Base-by-base conservation (phyloP, 2,113 vertebrate species). In the Hemibagrus wyckioides region DNA sequence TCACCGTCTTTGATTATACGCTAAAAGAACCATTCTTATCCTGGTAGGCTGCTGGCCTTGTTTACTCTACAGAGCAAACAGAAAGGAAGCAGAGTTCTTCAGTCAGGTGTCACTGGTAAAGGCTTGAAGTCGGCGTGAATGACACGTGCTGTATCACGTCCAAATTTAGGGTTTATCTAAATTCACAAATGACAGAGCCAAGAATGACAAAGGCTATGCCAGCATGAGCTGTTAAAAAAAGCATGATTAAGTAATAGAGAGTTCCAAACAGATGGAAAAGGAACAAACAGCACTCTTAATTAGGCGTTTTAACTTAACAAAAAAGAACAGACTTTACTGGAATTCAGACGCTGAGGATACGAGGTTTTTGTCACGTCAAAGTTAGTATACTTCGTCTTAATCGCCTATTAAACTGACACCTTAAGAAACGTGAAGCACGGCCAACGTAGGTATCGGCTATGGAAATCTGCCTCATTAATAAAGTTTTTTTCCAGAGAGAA, bases 381-480 rank as follows among this genome's bases (percentile, higher is more conserved):
- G 17, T 56, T 10, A 80, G 50, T 41, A 36, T 36, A 59, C 54
- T 39, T 81, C 25, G 13, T 80, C 39, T 28, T 59, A 59, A 81
- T 59, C 11, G 36, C 33, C 23, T 36, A 4, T 41, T 33, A 80
- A 56, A 48, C 19, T 30, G 13, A 61, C 23, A 25, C 28, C n/a
- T 63, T 79, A 28, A 61, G 41, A 52, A 80, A 17, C 14, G 15
- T 63, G 39, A 50, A 79, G 15, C 33, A 48, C 19, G 44, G n/a
- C 33, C 25, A 77, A 85, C 33, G 25, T 65, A 65, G 57, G 57
- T 63, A 73, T 81, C 67, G 83, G 81, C 84, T 85, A 75, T 89
- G 91, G 88, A 93, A 93, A 93, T 90, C 23, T 89, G 69, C 85
- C 75, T 89, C 13, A 82, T 88, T 91, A 89, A 93, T 39, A 57